Evolutionary conservation across 2,113 vertebrate species (phyloP).

Genomic region (Saccopteryx bilineata): DNA sequence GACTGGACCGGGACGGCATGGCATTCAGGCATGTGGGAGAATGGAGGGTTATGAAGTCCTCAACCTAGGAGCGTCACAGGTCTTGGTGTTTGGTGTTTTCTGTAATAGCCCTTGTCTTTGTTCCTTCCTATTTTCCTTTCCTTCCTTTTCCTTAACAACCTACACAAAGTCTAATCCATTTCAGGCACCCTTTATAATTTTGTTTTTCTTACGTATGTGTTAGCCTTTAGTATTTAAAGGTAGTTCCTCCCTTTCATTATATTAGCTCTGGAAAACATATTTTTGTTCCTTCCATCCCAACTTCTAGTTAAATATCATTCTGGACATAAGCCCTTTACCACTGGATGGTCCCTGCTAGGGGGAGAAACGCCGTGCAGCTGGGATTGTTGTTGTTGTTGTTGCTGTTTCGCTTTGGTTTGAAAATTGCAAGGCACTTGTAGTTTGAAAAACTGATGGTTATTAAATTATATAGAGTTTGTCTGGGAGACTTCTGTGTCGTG

Average conservation of each 20-base stretch:
- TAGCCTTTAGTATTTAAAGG: slow-evolving; percentile 35
- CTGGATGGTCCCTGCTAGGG: not conserved
- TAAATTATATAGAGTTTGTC: not conserved
- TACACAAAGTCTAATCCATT: not conserved
- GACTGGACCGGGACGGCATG: not conserved
- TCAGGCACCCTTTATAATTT: not conserved
- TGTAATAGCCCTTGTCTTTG: not conserved
- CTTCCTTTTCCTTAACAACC: not conserved
- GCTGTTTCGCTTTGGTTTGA: not conserved
- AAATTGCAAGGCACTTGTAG: not conserved
- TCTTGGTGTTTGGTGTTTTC: not conserved
- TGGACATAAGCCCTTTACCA: not conserved
- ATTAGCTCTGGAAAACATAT: not conserved
- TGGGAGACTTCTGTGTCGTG: not conserved
- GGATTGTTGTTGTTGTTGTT: not conserved
- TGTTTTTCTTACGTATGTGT: not conserved
- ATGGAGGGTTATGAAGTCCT: not conserved
- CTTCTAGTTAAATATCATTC: not conserved
- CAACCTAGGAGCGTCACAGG: not conserved
- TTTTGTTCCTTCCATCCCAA: not conserved
- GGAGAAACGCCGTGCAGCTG: not conserved
- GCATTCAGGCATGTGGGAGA: not conserved
- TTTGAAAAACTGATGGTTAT: slow-evolving; percentile 11
- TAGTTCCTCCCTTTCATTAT: not conserved
- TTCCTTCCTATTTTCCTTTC: not conserved